Evolutionary conservation across 2,113 vertebrate genomes (phyloP).

Genomic region (Mustelus asterias): DNA sequence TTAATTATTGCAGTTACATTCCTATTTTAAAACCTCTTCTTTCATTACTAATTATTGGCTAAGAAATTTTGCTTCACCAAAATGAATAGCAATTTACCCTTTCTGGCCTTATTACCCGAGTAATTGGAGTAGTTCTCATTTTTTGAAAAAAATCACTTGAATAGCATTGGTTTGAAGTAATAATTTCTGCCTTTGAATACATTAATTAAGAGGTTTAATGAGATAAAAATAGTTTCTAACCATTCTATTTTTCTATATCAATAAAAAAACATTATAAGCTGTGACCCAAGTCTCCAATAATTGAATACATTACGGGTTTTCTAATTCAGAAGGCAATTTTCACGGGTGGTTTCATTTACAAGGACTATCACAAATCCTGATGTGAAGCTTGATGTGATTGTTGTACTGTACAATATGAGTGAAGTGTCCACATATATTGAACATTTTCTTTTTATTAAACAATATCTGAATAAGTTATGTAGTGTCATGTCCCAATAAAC

Average conservation of each 20-base stretch:
- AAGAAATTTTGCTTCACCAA: neutral
- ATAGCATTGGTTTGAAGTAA: neutral
- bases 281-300: slow-evolving; percentile 25
- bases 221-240: neutral
- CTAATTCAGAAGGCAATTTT: slow-evolving; percentile 5
- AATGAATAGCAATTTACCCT: neutral
- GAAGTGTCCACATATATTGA: neutral
- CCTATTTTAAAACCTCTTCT: neutral
- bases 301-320: slow-evolving; percentile 18
- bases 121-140: neutral
- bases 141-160: neutral
- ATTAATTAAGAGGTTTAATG: neutral
- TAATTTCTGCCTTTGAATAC: slow-evolving; percentile 14
- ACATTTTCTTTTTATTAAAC: slow-evolving; percentile 1
- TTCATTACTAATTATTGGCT: neutral
- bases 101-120: neutral
- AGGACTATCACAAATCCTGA: slow-evolving; percentile 1
- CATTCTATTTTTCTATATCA: neutral
- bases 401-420: neutral
- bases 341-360: slow-evolving; percentile 32
- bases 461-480: neutral
- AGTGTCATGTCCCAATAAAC: neutral
- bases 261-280: slow-evolving; percentile 16
- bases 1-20: neutral
- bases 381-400: slow-evolving; percentile 8